A percentile compares a stretch with the other conserved stretches of the same genome.
These are phyloP conservation scores for Rhinoptilus africanus DNA, from an alignment of 2,113 vertebrate species.

Conservation along the genomic window DNA sequence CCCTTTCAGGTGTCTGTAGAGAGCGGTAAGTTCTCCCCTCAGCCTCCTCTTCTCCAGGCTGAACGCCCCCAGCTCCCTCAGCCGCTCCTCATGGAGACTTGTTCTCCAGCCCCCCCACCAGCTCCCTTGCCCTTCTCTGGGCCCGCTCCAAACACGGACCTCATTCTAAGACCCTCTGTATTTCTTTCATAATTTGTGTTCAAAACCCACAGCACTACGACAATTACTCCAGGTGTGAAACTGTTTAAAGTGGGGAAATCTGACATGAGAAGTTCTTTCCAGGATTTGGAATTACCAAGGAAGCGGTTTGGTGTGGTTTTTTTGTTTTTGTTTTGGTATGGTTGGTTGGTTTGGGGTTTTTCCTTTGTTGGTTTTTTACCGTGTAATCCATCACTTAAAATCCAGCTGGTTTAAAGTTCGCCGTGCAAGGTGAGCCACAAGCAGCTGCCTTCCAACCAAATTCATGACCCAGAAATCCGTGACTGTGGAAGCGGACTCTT, in stretches of 20 bases:
- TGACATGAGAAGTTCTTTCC: background rate
- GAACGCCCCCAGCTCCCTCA: no score
- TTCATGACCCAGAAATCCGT: fast-evolving
- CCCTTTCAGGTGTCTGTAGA: no score
- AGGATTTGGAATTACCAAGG: background rate
- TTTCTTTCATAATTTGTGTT: background rate
- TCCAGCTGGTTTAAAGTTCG: background rate
- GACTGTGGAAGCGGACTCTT: background rate
- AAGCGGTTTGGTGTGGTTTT: background rate
- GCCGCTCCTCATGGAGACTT: no score
- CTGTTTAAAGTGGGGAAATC: background rate
- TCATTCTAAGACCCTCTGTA: background rate
- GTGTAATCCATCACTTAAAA: background rate
- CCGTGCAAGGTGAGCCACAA: background rate
- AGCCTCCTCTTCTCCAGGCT: no score
- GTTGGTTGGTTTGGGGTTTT: background rate
- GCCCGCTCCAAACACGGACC: background rate
- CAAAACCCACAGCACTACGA: background rate
- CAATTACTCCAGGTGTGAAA: background rate
- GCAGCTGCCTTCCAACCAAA: no score
- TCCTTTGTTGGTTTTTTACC: background rate
- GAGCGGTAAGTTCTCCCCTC: no score
- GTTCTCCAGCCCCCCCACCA: no score
- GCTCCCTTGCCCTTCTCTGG: no score
- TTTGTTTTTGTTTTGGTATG: background rate